Evolutionary conservation across 2,888 invertebrate species (phyloP), one percentile per base, ranked within the genome.

Genomic region (Acronicta aceris): DNA sequence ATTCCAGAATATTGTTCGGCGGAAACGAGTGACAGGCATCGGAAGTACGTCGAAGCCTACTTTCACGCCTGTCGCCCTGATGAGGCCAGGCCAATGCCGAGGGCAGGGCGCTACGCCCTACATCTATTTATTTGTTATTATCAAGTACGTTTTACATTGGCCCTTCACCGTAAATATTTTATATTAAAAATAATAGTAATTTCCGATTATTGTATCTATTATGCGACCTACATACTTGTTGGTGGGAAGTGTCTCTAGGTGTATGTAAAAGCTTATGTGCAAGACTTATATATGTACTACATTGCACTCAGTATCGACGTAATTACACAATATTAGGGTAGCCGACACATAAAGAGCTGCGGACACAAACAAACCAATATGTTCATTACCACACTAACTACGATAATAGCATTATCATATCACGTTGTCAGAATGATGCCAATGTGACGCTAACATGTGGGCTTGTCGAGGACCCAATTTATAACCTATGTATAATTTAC

Each of bases 31-130:
- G 90, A 82, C 87, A 81, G 84, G 77, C 78, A 74, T 74, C 89
- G 91, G 92, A 89, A 87, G 79, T 81, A 73, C 78, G 76, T 73
- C 81, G 83, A 79, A 83, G 83, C 86, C 90, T 88, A 88, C 89
- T 89, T 90, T 88, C 86, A 85, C 82, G 84, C 82, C 81, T 79
- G 82, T 84, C 84, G 77, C 81, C 71, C 76, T 90, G 89, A 87
- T 85, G 87, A 87, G 85, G 81, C 78, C 83, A 87, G 85, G 81
- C 78, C 83, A 78, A 75, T 76, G 81, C 77, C 67, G 73, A 76
- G 74, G 74, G 63, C 72, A 69, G 46, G 36, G 36, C 52, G 47
- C 51, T 45, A 38, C 58, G n/a, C n/a, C n/a, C 56, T 60, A 55
- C 59, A 51, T 33, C 21, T 33, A 55, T 61, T 50, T 46, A 43